Base-by-base conservation (phyloP, 2,797 vertebrate genomes). In the Stomatorhinus walkeri region DNA sequence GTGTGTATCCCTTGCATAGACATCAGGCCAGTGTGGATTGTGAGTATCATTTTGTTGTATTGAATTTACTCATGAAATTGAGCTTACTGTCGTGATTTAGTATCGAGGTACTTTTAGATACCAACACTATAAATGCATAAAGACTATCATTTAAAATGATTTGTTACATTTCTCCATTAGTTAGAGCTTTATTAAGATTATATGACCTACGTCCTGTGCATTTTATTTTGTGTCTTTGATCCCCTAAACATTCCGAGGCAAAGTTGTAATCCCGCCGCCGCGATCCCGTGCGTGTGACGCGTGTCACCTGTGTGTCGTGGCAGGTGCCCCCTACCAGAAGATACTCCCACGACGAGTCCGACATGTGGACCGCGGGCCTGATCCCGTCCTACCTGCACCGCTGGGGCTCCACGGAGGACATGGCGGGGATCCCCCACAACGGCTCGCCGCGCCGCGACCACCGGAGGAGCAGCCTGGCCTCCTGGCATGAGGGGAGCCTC, bases 241-340 rank as follows among this genome's bases (percentile, higher is more conserved):
- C 40, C 36, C 40, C 40, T 40, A 46, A 81, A 81, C 19, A n/a
- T 46, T 46, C 19, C 6, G n/a, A 81, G 76, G 40, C 76, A 81
- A 43, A 43, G 3, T 79, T 43, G 64, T 72, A 12, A 72, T 43
- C 16, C 8, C 16, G 16, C 72, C 32, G 19, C 7, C 7, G 19
- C 46, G 40, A n/a, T 3, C 76, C 40, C 16, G 40, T 14, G 43
- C 6, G 43, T 2, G 19, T 83, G 46, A 85, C n/a, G 2, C 83
- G 9, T 51, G 46, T 64, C 46, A 16, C 94, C 90, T 94, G 93
- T 95, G 94, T 94, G 88, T 91, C 79, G 48, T 87, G 91, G 32
- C 94, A 98, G 98, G 98, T 98, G 94, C 98, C 98, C 88, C 96
- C 97, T 94, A 96, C 96, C 94, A 96, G 98, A 95, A 97, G 98